A percentile compares a stretch with the other conserved stretches of the same genome.
Evolutionary conservation across 2,113 vertebrate species (phyloP).

Genomic region (Australoheros scitulus): DNA sequence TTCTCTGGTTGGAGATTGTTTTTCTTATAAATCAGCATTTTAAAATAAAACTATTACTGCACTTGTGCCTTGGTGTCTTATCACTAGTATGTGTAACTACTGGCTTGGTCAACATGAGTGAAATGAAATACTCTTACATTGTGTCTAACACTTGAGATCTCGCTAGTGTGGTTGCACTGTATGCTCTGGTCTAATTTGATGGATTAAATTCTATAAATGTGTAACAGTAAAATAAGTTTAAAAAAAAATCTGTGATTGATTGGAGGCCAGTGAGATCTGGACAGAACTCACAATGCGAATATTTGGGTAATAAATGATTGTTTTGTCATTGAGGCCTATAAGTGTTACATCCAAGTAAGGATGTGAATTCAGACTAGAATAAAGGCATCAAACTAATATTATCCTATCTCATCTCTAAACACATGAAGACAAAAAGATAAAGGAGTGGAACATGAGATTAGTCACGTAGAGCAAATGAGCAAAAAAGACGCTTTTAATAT

Average conservation of each 20-base stretch:
- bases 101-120: neutral
- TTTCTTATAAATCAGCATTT: neutral
- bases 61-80: neutral
- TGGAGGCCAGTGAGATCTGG: neutral
- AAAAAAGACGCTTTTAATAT: conserved; percentile 65
- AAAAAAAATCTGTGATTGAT: neutral
- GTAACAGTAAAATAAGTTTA: too few species aligned
- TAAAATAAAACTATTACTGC: neutral
- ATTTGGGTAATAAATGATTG: neutral
- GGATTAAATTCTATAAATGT: neutral
- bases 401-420: conserved; percentile 24
- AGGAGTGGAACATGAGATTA: conserved; percentile 68
- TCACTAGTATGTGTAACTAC: neutral
- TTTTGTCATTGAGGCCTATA: neutral
- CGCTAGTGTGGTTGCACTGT: neutral
- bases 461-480: conserved; percentile 50
- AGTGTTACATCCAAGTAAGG: neutral
- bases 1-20: neutral
- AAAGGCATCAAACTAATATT: conserved; percentile 18
- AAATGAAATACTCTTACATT: neutral
- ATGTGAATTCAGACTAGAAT: conserved; percentile 5
- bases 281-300: neutral
- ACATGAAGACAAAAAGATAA: conserved; percentile 52
- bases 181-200: neutral
- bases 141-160: neutral